Evolutionary conservation across 2,797 vertebrate genomes (phyloP), one percentile per base, ranked within the genome.

Genomic region (Crocidura indochinensis): DNA sequence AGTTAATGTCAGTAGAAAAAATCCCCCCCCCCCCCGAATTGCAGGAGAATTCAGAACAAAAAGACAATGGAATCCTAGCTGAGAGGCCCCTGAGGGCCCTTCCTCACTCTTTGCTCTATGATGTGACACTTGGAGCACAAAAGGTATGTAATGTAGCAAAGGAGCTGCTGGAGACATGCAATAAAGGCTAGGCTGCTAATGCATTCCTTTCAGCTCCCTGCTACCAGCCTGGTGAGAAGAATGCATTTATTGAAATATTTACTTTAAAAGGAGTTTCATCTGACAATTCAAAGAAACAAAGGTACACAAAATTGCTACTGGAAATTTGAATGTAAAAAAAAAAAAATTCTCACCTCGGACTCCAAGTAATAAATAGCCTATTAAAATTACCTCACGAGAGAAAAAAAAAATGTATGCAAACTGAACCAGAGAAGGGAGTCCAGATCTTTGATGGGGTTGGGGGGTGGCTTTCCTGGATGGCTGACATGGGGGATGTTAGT

Each of bases 311-410:
- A 75, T 88, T 84, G 73, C 80, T 86, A 7, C 11, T 71, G 68
- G 69, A 29, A 74, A 82, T 64, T 68, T 68, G 60, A 91, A 91
- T 31, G 6, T 71, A 94, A 90, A 53, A 38, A 38, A 94, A 90
- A 53, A 38, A 38, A 86, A 92, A 72, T 71, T 56, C 80, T 95
- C 77, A 91, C 68, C 69, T 53, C 27, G 38, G 22, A 69, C 49
- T 91, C 78, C 71, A 92, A 84, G 71, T 82, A 80, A 88, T 31
- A 69, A 80, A 88, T 31, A 69, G 51, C 47, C 65, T 73, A 86
- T 84, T 90, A 94, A 90, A 89, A 69, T 83, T 56, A 20, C 6
- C 56, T 60, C 7, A 72, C 1, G 12, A 65, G 31, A 53, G n/a
- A 84, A 20, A 77, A 11, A 31, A 10, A 71, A 78, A 46, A 68